Base-by-base conservation (phyloP, 2,888 invertebrate species). In the Andrena camellia region DNA sequence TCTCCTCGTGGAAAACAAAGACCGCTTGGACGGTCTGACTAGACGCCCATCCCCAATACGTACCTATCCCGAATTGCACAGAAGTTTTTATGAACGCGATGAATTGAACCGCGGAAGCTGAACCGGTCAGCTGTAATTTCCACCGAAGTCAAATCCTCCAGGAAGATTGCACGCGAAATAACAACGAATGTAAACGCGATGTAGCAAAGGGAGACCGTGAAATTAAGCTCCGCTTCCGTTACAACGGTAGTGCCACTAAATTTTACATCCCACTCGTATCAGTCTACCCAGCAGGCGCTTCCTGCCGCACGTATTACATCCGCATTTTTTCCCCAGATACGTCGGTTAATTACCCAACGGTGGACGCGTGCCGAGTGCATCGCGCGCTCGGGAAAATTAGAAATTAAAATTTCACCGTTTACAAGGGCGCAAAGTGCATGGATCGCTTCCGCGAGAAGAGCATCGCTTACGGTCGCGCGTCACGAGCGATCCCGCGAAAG, bases 321-420 rank as follows among this genome's bases (percentile, higher is more conserved):
- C 69, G 66, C 57, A 52, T 68, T 78, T 70, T 81, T 71, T 74
- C 52, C 71, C 75, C 31, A 33, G 62, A 74, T 71, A 63, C 71
- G 68, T 76, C 73, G 63, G 73, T 84, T 80, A 87, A 87, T 87
- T 83, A 85, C 74, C 57, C 54, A 42, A 42, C 70, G 59, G 48
- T 60, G 23, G 29, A n/a, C 29, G 10, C n/a, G 26, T 10, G 8
- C 6, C 20, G 73, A 52, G 81, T 59, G 70, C 63, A 62, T 59
- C 48, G 10, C 74, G 69, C 70, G 76, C 76, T 83, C 60, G 60
- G 54, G 54, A 62, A 75, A 88, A 88, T 88, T 86, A 85, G 74
- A 83, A 80, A 88, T 88, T 83, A 86, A 88, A 88, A 83, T 83
- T 88, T 88, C 88, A 88, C 72, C 73, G 68, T 68, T 88, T 88